phyloP scores from a whole-genome alignment of 2,113 vertebrate genomes.

The Anser brachyrhynchus region DNA sequence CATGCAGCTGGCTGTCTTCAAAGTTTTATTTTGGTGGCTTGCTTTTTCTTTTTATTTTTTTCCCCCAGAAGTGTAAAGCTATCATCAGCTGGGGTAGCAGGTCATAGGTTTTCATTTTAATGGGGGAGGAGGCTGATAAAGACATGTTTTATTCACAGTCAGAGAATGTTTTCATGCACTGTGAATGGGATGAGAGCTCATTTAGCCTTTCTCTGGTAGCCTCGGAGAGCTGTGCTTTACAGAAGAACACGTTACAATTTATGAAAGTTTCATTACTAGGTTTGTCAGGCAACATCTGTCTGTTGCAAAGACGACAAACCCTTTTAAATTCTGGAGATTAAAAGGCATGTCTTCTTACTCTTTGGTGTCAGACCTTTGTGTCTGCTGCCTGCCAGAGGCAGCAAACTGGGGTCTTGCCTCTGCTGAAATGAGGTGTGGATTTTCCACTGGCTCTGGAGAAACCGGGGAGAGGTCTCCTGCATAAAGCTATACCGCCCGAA shows the following conservation, averaged over 20 bases:
- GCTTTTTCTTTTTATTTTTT: not conserved
- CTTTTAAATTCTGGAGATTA: not conserved
- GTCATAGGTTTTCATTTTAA: not conserved
- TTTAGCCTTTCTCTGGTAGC: not conserved
- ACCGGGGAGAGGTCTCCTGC: not conserved
- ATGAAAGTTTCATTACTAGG: conserved; percentile 37
- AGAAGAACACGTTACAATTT: conserved; percentile 12
- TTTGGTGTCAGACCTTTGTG: not conserved
- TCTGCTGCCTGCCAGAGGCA: not conserved
- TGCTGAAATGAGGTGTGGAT: not conserved
- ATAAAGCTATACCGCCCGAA: not conserved
- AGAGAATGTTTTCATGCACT: not conserved
- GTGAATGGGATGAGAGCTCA: not conserved
- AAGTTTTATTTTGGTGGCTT: not conserved
- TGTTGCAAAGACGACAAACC: not conserved
- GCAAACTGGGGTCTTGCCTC: not conserved
- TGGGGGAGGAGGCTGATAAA: not conserved
- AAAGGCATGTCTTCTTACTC: not conserved
- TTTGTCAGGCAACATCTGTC: conserved; percentile 31
- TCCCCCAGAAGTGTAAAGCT: not conserved
- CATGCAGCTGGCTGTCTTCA: not conserved
- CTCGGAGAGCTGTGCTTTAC: not conserved
- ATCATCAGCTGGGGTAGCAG: not conserved
- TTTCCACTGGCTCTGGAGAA: not conserved
- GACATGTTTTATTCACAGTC: not conserved